A percentile compares a stretch with the other conserved stretches of the same genome.
Evolutionary conservation across 2,888 invertebrate species (phyloP).

Genomic region (Silvanus unidentatus): DNA sequence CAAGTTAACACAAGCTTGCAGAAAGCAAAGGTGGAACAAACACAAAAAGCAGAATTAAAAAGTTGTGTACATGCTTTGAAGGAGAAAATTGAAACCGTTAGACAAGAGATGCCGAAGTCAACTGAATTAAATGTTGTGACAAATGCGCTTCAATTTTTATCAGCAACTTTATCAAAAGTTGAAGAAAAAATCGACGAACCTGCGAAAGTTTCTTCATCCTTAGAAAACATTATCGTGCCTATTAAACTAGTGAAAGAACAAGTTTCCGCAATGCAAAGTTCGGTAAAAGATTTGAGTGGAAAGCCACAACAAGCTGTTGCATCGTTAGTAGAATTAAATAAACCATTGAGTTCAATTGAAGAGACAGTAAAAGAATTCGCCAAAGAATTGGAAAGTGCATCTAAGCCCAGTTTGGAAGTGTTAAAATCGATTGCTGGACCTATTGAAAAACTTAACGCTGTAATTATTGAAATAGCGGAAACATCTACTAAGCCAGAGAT

Average conservation of each 20-base stretch:
- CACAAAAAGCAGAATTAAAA: conserved; percentile 17
- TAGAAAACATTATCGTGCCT: conserved; percentile 1
- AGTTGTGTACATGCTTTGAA: conserved; percentile 17
- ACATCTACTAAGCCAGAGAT: conserved; percentile 4
- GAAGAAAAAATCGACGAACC: conserved; percentile 6
- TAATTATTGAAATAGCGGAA: neutral
- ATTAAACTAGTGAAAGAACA: conserved; percentile 6
- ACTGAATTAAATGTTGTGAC: conserved; percentile 12
- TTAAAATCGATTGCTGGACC: neutral
- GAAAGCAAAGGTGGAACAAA: conserved; percentile 16
- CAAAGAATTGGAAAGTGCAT: neutral
- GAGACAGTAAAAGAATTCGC: neutral
- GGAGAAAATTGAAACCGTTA: conserved; percentile 13
- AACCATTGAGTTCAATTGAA: conserved; percentile 8
- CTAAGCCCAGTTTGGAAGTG: neutral
- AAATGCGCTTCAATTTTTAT: conserved; percentile 11
- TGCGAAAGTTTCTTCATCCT: neutral
- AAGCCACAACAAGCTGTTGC: conserved; percentile 24
- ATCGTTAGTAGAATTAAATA: conserved; percentile 18
- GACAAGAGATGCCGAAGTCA: conserved; percentile 8
- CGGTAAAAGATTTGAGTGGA: conserved; percentile 8
- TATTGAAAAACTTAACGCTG: neutral
- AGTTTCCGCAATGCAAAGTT: conserved; percentile 10
- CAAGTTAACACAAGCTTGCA: conserved; percentile 12
- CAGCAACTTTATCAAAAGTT: conserved; percentile 12